Base-by-base conservation (phyloP, 2,888 invertebrate species). In the Conus canariensis region DNA sequence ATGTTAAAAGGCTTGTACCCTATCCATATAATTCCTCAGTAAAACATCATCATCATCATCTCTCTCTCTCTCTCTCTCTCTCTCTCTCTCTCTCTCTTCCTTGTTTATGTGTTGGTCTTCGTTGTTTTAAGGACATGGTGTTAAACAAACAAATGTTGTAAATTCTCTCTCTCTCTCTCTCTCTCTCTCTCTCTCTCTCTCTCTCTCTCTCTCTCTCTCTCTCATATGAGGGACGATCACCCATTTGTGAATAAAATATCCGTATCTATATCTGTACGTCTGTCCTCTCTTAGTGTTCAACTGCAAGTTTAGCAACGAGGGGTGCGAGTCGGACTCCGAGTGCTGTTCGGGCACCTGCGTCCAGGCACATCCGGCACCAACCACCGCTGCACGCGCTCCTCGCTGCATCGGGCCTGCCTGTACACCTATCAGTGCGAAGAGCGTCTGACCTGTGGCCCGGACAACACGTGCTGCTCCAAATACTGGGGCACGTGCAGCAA, bases 281-380 rank as follows among this genome's bases (percentile, higher is more conserved):
- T 74, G 25, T 88, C 77, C 85, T 12, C 58, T 60, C 88, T 10
- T 77, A 92, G 92, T 88, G 45, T 90, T 91, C 83, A 90, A 88
- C 90, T 92, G 92, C 90, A 92, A 92, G 87, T 92, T 90, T 77
- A 91, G 91, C 64, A 92, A 92, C 83, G 92, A 92, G 59, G 91
- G 91, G 4, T 92, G 92, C 85, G 90, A 90, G 25, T 83, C 56
- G 19, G 88, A 91, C 85, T 45, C 30, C 0, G 91, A 92, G 30
- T 91, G 91, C 77, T 92, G 92, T 70, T 91, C 91, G 45, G 82
- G 88, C 67, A 89, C 89, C 74, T 91, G 91, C 82, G 90, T 90
- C 9, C 91, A 91, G 89, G 90, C 8, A 91, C 91, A 60, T 91
- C 92, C 8, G 92, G 92, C 70, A 92, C 91, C 25, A 91, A 92